Conservation (phyloP, 2,888 invertebrate species). For the Parnassius smintheus region DNA sequence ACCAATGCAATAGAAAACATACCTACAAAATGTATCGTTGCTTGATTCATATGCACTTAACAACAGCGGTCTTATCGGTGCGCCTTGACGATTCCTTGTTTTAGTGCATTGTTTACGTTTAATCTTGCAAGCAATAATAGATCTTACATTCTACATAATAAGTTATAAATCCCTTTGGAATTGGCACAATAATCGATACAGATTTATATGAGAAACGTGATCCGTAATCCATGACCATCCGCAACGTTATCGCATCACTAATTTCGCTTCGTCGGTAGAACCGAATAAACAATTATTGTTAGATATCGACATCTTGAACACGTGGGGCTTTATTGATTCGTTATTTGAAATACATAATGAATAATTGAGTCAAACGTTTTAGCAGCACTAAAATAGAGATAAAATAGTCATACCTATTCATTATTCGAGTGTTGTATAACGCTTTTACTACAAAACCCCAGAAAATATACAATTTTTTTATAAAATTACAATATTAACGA, state of each 20-base stretch:
- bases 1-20: conserved; percentile 10
- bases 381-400: no score
- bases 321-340: conserved; percentile 9
- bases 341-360: not conserved
- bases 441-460: no score
- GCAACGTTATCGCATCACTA: conserved; percentile 32
- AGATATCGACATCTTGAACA: conserved; percentile 2
- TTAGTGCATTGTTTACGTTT: conserved; percentile 12
- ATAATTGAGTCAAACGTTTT: no score
- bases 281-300: conserved; percentile 7
- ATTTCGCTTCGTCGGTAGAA: conserved; percentile 12
- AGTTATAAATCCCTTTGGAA: not conserved
- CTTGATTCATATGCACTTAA: conserved; percentile 2
- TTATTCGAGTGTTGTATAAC: no score
- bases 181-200: conserved; percentile 22
- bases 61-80: conserved; percentile 17
- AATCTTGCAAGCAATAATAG: not conserved
- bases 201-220: conserved; percentile 35
- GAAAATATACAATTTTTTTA: no score
- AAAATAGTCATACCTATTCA: no score
- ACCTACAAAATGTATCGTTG: conserved; percentile 9
- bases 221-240: conserved; percentile 36
- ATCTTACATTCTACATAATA: conserved; percentile 1
- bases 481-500: no score
- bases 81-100: conserved; percentile 14